Evolutionary conservation across 2,113 vertebrate species (phyloP), one percentile per base, ranked within the genome.

Genomic region (Pelvicachromis taeniatus): DNA sequence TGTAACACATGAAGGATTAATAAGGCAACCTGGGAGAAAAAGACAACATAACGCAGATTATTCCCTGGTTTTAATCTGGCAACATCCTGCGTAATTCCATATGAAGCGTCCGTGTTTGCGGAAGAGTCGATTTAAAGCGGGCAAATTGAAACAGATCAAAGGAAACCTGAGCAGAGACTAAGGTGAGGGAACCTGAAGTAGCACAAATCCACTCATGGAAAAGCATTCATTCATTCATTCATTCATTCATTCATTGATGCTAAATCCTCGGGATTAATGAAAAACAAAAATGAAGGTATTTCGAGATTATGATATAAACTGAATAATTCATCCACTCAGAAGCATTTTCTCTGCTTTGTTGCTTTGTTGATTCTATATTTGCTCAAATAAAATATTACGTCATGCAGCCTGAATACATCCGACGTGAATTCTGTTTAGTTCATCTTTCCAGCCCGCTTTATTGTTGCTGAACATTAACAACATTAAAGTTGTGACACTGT

Each of bases 361-460:
- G 42, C 26, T 50, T 19, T 50, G 42, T n/a, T 50, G 68, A 31
- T 75, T 75, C 7, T 75, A 7, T 75, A 11, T 73, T 48, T 75
- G 2, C 17, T 31, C 16, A 50, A n/a, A 75, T 31, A 31, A 50
- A 75, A 0, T 5, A 31, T 11, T 17, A 11, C 48, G 11, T 4
- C 7, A 31, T 12, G 42, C 23, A 0, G 31, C 4, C 0, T 26
- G 45, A 29, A 73, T n/a, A n/a, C 3, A 53, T 53, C 29, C 17
- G 40, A 21, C 11, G 23, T 73, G 31, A 75, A 75, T 31, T 75
- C 16, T 3, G 23, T 50, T 50, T 8, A 31, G 3, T 73, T 31
- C 7, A 9, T 2, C 31, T 70, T 48, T 70, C 21, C 16, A 50
- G 17, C 48, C 13, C 38, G 42, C 13, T 2, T 4, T 16, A 45